phyloP scores from a whole-genome alignment of 2,888 invertebrate genomes.

The Caenorhabditis sp. region DNA sequence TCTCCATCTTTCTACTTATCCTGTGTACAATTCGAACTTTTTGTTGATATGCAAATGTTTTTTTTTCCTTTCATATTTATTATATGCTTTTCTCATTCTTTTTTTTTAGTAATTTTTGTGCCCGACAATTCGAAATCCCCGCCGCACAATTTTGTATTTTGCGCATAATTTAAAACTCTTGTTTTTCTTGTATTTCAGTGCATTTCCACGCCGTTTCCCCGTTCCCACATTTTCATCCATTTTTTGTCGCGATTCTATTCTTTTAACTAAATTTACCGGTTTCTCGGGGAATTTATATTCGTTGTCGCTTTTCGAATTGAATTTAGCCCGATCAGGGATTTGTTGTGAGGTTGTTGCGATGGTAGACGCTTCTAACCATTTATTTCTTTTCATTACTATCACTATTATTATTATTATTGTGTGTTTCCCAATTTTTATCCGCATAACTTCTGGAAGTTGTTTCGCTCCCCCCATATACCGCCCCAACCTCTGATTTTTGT shows the following conservation, averaged over 20 bases:
- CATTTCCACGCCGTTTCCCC: background rate
- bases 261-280: background rate
- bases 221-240: background rate
- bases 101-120: background rate
- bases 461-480: background rate
- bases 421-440: background rate
- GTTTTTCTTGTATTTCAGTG: background rate
- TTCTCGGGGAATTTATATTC: background rate
- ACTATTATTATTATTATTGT: background rate
- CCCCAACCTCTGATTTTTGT: background rate
- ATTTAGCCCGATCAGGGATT: background rate
- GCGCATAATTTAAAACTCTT: background rate
- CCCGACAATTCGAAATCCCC: background rate
- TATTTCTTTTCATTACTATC: too few species aligned
- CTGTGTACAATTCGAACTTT: background rate
- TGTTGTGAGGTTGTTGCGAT: background rate
- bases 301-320: background rate
- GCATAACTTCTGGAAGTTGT: conserved; percentile 1
- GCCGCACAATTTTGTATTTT: background rate
- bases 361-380: background rate
- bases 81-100: background rate
- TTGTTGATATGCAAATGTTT: background rate
- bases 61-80: background rate
- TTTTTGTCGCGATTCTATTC: background rate
- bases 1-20: background rate